Percentiles rank a stretch among this genome's conserved stretches.
These are phyloP conservation scores for Belonocnema kinseyi DNA, from an alignment of 1,140 invertebrate genomes.

Conservation along the genomic window DNA sequence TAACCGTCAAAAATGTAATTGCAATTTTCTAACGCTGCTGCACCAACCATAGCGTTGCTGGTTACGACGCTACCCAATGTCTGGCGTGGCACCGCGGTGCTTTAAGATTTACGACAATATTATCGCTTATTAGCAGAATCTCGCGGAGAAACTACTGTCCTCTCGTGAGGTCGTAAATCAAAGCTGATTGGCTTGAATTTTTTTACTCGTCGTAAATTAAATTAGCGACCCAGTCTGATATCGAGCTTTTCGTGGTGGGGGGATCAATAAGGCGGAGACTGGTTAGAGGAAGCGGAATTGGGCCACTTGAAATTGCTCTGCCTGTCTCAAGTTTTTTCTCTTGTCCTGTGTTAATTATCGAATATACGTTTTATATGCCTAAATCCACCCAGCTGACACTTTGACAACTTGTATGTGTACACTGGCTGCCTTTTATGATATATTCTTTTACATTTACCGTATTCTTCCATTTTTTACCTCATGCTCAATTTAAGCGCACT, in stretches of 20 bases:
- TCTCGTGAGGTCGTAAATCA: constrained; percentile 17
- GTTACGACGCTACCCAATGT: not conserved
- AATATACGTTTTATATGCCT: constrained; percentile 10
- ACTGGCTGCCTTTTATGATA: no score
- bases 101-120: constrained; percentile 32
- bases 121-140: constrained; percentile 26
- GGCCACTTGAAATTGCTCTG: constrained; percentile 18
- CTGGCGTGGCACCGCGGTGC: constrained; percentile 12
- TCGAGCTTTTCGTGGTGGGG: constrained; percentile 18
- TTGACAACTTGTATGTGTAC: not conserved
- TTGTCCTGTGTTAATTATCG: constrained; percentile 24
- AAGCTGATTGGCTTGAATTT: constrained; percentile 30
- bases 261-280: constrained; percentile 23
- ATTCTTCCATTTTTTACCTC: not conserved
- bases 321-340: constrained; percentile 4
- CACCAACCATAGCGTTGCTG: not conserved
- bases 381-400: not conserved
- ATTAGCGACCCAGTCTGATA: constrained; percentile 18
- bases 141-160: constrained; percentile 28
- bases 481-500: not conserved
- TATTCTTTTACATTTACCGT: no score
- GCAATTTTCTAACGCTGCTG: constrained; percentile 11
- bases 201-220: constrained; percentile 26
- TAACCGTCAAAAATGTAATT: constrained; percentile 28
- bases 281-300: constrained; percentile 17